A percentile compares a stretch with the other conserved stretches of the same genome.
phyloP scores from a whole-genome alignment of 1,140 invertebrate genomes.

The Himalopsyche phryganea region DNA sequence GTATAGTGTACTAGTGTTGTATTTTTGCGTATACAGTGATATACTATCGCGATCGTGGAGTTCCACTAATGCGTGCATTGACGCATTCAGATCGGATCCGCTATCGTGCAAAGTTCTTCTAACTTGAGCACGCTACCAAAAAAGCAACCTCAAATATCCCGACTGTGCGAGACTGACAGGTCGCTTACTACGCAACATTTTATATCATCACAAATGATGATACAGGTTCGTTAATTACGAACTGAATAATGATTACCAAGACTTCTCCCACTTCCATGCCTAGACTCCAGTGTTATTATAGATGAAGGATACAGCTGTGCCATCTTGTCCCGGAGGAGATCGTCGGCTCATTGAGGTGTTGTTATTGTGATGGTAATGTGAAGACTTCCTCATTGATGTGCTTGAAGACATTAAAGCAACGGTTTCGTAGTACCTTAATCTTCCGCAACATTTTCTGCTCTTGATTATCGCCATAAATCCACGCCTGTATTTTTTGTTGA shows the following conservation, averaged over 20 bases:
- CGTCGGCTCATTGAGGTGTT: slow-evolving; percentile 61
- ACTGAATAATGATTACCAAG: not conserved
- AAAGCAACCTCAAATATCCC: not conserved
- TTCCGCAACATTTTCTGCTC: slow-evolving; percentile 77
- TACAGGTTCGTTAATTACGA: not conserved
- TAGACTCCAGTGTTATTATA: slow-evolving; percentile 55
- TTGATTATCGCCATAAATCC: slow-evolving; percentile 89
- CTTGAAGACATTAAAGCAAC: slow-evolving; percentile 79
- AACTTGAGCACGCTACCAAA: slow-evolving; percentile 11
- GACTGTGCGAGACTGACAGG: not conserved
- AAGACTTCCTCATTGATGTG: slow-evolving; percentile 77
- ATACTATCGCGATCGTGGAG: no score
- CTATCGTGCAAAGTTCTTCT: not conserved
- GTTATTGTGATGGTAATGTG: slow-evolving; percentile 70
- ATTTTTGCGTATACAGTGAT: not conserved
- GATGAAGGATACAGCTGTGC: slow-evolving; percentile 72
- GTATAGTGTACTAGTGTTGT: not conserved
- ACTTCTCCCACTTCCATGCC: not conserved
- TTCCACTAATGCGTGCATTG: no score
- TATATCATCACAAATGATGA: not conserved
- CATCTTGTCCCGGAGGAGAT: slow-evolving; percentile 61
- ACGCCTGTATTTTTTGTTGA: slow-evolving; percentile 92
- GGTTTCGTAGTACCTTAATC: slow-evolving; percentile 77
- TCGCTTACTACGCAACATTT: not conserved
- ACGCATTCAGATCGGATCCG: slow-evolving; percentile 4